Evolutionary conservation across 2,888 invertebrate species (phyloP), one percentile per base, ranked within the genome.

Genomic region (Dicranocentrus wangi): DNA sequence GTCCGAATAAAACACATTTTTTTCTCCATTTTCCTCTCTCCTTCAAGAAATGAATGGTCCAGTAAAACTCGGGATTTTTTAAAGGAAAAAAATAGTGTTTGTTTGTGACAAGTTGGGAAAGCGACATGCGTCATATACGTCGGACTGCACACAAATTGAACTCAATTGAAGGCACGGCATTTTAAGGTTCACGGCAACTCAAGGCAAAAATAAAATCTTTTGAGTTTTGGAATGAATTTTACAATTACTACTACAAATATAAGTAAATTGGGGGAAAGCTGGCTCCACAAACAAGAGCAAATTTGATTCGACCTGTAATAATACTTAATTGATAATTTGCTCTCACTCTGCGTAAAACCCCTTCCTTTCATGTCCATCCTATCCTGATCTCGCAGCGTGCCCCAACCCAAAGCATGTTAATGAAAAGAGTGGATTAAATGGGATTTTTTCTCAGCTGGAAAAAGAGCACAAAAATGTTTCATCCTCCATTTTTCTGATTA

Each of bases 241-340:
- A n/a, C n/a, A n/a, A n/a, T n/a, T n/a, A n/a, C n/a, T n/a, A n/a
- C n/a, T n/a, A n/a, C n/a, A 39, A 39, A 13, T 13, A 39, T 8
- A 39, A 13, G 39, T 39, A 39, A 39, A 39, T 39, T 39, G 13
- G 39, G 39, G 13, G 39, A 5, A 39, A n/a, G n/a, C n/a, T n/a
- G n/a, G n/a, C n/a, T n/a, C n/a, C n/a, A n/a, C n/a, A n/a, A n/a
- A 39, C 5, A 39, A 63, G 55, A 72, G 80, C 76, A 79, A 87
- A 87, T 86, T 87, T 86, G 86, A 85, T 86, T 87, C 28, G 47
- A 47, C 47, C 47, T 47, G 47, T 15, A 3, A 3, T 86, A 85
- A 72, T 61, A 84, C 86, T 87, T 87, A 87, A 87, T 87, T 87
- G 87, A 87, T 87, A 87, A 87, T 87, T 87, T 87, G 86, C 84